phyloP scores from a whole-genome alignment of 2,113 vertebrate genomes.

The Syrrhaptes paradoxus region DNA sequence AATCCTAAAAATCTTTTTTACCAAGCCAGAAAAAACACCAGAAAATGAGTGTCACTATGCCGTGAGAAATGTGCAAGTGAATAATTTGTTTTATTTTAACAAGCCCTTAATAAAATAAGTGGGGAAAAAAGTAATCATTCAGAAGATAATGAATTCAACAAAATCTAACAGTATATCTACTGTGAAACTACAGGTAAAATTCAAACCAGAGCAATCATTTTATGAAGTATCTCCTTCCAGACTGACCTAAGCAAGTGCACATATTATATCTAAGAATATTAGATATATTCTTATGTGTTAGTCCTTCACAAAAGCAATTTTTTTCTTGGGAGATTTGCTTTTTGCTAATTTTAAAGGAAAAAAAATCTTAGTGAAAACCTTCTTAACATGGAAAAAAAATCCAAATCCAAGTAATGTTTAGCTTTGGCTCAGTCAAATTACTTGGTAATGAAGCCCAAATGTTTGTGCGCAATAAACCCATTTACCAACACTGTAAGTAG shows the following conservation, averaged over 20 bases:
- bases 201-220: background rate
- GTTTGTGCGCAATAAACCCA: background rate
- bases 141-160: background rate
- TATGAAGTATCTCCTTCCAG: background rate
- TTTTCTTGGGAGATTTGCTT: background rate
- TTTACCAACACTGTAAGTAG: background rate
- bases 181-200: background rate
- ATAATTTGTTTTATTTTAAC: background rate
- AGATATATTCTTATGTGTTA: background rate
- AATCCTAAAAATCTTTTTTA: background rate
- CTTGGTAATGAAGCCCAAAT: conserved; percentile 28
- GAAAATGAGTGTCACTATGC: background rate
- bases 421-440: background rate
- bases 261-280: background rate
- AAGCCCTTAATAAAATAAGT: background rate
- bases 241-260: background rate
- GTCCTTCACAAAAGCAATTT: background rate
- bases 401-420: background rate
- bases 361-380: background rate
- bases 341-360: background rate
- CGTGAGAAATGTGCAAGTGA: fast-evolving
- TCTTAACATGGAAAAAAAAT: background rate
- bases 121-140: background rate
- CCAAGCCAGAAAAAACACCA: background rate
- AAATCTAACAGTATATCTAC: background rate